Evolutionary conservation across 2,797 vertebrate genomes (phyloP).

Genomic region (Aselliscus stoliczkanus): DNA sequence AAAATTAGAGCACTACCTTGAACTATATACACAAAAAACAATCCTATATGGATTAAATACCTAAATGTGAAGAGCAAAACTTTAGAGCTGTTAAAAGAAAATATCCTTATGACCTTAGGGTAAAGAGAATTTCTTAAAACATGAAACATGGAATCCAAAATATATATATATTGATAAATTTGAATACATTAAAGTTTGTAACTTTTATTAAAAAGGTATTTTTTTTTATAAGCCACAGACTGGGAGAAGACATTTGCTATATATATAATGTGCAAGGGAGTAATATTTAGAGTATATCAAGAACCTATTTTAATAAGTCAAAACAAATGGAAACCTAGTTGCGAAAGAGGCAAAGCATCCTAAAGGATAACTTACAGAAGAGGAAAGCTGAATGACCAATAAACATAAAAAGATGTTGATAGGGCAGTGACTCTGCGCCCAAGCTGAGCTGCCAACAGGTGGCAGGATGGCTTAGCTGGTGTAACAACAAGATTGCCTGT

Average conservation of each 20-base stretch:
- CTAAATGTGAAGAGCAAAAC: neutral
- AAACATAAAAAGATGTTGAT: neutral
- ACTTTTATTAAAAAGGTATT: neutral
- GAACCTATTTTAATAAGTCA: neutral
- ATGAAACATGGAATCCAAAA: neutral
- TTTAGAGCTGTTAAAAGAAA: neutral
- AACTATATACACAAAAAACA: neutral
- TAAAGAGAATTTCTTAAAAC: neutral
- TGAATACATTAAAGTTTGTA: neutral
- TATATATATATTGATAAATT: neutral
- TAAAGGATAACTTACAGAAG: neutral
- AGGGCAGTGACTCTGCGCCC: no score
- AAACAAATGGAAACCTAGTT: neutral
- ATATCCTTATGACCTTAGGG: no score
- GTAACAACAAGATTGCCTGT: no score
- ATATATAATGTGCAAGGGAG: no score
- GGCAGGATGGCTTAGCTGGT: no score
- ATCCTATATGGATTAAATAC: no score
- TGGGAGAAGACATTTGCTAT: neutral
- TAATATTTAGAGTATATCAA: neutral
- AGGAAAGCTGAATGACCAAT: rapidly evolving
- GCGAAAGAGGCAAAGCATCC: neutral
- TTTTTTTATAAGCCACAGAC: neutral
- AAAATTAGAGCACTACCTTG: neutral
- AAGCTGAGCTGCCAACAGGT: no score